Percentiles rank a stretch among this genome's conserved stretches.
phyloP scores from a whole-genome alignment of 2,113 vertebrate genomes.

The Pholis gunnellus region DNA sequence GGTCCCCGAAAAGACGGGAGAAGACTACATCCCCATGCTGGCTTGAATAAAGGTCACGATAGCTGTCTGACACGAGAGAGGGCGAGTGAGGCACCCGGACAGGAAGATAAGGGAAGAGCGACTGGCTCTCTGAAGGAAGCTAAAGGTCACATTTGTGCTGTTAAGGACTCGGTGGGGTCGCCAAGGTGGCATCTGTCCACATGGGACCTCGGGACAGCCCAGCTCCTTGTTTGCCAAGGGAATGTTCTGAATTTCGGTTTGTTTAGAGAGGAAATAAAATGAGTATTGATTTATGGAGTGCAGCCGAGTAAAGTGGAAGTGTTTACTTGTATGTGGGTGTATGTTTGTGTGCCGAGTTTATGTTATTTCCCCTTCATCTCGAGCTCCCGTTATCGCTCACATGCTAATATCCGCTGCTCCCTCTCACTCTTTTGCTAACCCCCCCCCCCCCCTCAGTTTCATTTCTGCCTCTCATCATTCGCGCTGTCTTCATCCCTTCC shows the following conservation, averaged over 20 bases:
- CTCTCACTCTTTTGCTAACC: not conserved
- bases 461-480: slow-evolving; percentile 43
- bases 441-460: not conserved
- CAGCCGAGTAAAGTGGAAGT: slow-evolving; percentile 36
- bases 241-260: slow-evolving; percentile 32
- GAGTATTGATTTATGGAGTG: slow-evolving; percentile 65
- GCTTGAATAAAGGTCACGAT: slow-evolving; percentile 70
- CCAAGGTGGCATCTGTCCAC: slow-evolving; percentile 18
- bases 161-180: slow-evolving; percentile 51
- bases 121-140: slow-evolving; percentile 32
- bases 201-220: slow-evolving; percentile 17
- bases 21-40: slow-evolving; percentile 41
- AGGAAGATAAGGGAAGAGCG: slow-evolving; percentile 43
- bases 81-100: slow-evolving; percentile 18
- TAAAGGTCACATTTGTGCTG: slow-evolving; percentile 68
- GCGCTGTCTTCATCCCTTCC: slow-evolving; percentile 10
- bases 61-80: slow-evolving; percentile 35
- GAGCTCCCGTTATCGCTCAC: slow-evolving; percentile 32
- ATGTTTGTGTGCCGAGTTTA: slow-evolving; percentile 41
- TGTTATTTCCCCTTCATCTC: slow-evolving; percentile 38
- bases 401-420: slow-evolving; percentile 51
- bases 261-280: slow-evolving; percentile 27
- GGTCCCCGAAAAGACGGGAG: slow-evolving; percentile 16
- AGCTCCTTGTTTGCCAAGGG: slow-evolving; percentile 43
- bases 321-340: slow-evolving; percentile 52